Evolutionary conservation across 2,888 invertebrate genomes (phyloP).

Genomic region (Capitulum mitella): DNA sequence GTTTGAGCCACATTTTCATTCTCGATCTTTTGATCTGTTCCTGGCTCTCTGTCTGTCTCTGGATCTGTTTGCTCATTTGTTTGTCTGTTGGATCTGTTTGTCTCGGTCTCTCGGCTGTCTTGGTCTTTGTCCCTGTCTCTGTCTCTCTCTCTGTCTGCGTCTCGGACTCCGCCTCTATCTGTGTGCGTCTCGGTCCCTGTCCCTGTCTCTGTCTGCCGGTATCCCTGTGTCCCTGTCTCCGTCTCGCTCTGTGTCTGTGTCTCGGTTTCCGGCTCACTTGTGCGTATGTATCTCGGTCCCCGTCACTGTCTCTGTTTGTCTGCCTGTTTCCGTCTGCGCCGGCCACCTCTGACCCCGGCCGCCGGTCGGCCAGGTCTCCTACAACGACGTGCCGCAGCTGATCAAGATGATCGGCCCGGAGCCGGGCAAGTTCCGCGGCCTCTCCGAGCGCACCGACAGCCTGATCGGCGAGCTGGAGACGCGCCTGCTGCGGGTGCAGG

Average conservation of each 20-base stretch:
- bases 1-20: too few relatives aligned
- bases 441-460: slow-evolving; percentile 32
- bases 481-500: slow-evolving; percentile 32
- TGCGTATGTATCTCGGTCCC: too few relatives aligned
- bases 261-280: too few relatives aligned
- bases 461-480: slow-evolving; percentile 34
- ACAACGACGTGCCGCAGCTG: slow-evolving; percentile 66
- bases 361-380: slow-evolving; percentile 28
- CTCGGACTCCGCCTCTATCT: background rate
- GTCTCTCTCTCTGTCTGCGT: slow-evolving; percentile 10
- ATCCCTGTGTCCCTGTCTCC: slow-evolving; percentile 23
- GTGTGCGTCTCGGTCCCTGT: background rate
- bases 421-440: slow-evolving; percentile 62
- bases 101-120: too few relatives aligned
- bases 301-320: too few relatives aligned
- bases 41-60: too few relatives aligned
- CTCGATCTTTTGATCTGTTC: too few relatives aligned
- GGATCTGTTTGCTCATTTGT: too few relatives aligned
- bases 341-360: too few relatives aligned
- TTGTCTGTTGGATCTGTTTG: too few relatives aligned
- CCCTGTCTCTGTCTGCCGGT: background rate
- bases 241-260: slow-evolving; percentile 12
- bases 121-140: slow-evolving; percentile 21
- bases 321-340: too few relatives aligned
- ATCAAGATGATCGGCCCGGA: slow-evolving; percentile 86